A percentile compares a stretch with the other conserved stretches of the same genome.
phyloP scores from a whole-genome alignment of 35 echinoderm and acorn worm species.

The Ophiothrix spiculata region DNA sequence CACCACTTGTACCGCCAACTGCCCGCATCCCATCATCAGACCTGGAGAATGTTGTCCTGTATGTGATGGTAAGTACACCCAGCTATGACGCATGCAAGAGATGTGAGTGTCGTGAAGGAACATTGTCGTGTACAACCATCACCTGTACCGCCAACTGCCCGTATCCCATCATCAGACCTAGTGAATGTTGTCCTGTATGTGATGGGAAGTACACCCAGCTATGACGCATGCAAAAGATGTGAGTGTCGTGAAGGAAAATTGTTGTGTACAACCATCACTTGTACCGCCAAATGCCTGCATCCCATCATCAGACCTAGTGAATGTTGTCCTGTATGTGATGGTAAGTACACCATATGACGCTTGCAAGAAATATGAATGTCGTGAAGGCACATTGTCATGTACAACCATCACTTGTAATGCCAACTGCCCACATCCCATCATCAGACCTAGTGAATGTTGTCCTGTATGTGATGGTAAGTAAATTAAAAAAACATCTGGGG shows the following conservation, averaged over 20 bases:
- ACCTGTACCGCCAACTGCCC: constrained; percentile 55
- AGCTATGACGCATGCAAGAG: constrained; percentile 59
- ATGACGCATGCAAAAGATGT: constrained; percentile 73
- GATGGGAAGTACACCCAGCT: constrained; percentile 52
- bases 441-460: constrained; percentile 57
- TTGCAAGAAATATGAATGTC: constrained; percentile 75
- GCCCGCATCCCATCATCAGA: constrained; percentile 61
- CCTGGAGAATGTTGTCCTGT: constrained; percentile 81
- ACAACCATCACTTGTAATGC: constrained; percentile 47
- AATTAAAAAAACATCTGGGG: too few relatives aligned
- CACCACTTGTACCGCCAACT: constrained; percentile 50
- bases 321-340: constrained; percentile 86
- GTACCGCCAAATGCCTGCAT: constrained; percentile 55
- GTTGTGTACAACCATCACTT: constrained; percentile 50
- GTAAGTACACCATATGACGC: constrained; percentile 43
- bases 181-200: constrained; percentile 78
- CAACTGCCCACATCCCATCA: constrained; percentile 64
- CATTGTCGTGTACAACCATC: constrained; percentile 50
- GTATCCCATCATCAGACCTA: constrained; percentile 57
- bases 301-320: constrained; percentile 47
- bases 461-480: constrained; percentile 75
- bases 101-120: constrained; percentile 74
- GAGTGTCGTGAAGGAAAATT: constrained; percentile 71
- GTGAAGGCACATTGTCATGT: constrained; percentile 66
- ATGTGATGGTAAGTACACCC: constrained; percentile 71